Evolutionary conservation across 2,797 vertebrate genomes (phyloP).

Genomic region (Xyrichtys novacula): DNA sequence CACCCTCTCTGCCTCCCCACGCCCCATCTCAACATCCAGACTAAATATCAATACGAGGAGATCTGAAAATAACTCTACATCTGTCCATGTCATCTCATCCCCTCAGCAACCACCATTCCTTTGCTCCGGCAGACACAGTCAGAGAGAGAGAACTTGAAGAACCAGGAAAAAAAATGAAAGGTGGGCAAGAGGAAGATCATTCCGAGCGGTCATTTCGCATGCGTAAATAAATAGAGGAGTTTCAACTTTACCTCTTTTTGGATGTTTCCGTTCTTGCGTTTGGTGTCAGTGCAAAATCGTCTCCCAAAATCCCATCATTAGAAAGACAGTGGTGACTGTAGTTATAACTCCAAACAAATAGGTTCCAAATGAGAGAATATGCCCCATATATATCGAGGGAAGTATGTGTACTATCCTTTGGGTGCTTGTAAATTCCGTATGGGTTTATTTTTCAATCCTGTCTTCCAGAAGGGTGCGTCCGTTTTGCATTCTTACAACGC

Average conservation of each 20-base stretch:
- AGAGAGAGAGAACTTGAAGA: slow-evolving; percentile 6
- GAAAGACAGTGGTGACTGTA: background rate
- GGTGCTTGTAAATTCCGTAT: slow-evolving; percentile 64
- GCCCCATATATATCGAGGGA: slow-evolving; percentile 35
- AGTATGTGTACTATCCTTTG: slow-evolving; percentile 50
- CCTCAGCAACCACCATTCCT: slow-evolving; percentile 13
- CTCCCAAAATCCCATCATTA: slow-evolving; percentile 66
- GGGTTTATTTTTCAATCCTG: slow-evolving; percentile 55
- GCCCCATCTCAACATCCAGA: slow-evolving; percentile 35
- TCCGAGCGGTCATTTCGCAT: background rate
- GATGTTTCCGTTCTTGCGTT: slow-evolving; percentile 7
- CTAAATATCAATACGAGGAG: slow-evolving; percentile 9
- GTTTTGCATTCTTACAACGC: slow-evolving; percentile 71
- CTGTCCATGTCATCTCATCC: background rate
- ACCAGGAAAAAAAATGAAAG: too few relatives aligned
- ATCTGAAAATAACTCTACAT: slow-evolving; percentile 38
- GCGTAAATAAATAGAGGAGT: slow-evolving; percentile 1
- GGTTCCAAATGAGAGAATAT: slow-evolving; percentile 44
- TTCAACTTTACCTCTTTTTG: slow-evolving; percentile 69
- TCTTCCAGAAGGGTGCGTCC: slow-evolving; percentile 77
- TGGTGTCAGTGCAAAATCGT: slow-evolving; percentile 58
- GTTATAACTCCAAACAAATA: slow-evolving; percentile 72
- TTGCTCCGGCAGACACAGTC: slow-evolving; percentile 33
- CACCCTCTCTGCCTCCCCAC: background rate
- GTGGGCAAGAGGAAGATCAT: background rate